Percentiles rank a stretch among this genome's conserved stretches.
phyloP scores from a whole-genome alignment of 2,113 vertebrate genomes.

The Lates calcarifer region DNA sequence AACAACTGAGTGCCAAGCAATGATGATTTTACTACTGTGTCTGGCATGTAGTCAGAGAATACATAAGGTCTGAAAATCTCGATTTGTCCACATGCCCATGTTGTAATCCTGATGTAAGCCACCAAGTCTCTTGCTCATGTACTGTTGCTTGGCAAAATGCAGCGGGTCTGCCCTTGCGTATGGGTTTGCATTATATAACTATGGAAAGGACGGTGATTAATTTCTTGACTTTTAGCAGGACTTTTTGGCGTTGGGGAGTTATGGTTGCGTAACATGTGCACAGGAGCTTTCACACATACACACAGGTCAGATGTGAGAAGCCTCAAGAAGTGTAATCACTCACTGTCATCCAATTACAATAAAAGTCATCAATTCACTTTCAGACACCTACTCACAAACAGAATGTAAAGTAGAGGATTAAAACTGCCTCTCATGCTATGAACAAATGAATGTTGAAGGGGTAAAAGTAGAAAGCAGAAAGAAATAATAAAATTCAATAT shows the following conservation, averaged over 20 bases:
- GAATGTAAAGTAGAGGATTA: constrained; percentile 11
- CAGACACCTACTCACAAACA: constrained; percentile 29
- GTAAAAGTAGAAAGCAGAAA: background rate
- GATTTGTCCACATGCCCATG: constrained; percentile 67
- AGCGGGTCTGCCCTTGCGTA: constrained; percentile 43
- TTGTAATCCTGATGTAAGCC: constrained; percentile 79
- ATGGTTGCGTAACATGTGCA: constrained; percentile 34
- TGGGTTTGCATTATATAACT: constrained; percentile 67
- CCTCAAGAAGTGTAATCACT: constrained; percentile 40
- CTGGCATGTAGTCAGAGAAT: constrained; percentile 64
- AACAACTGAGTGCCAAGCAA: constrained; percentile 30
- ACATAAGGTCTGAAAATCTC: constrained; percentile 68
- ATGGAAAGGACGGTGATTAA: constrained; percentile 41
- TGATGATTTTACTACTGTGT: constrained; percentile 50
- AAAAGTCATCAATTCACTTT: constrained; percentile 49
- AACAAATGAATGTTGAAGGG: constrained; percentile 1
- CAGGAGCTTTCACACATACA: constrained; percentile 15
- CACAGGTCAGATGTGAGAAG: constrained; percentile 37
- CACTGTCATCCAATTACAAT: constrained; percentile 60
- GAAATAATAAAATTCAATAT: background rate
- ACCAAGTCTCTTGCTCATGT: constrained; percentile 60
- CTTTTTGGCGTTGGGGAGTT: constrained; percentile 18
- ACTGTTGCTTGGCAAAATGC: constrained; percentile 58
- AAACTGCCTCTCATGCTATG: background rate
- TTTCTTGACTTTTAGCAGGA: constrained; percentile 33